Conservation (phyloP, 2,113 vertebrate species). For the Prolemur simus region DNA sequence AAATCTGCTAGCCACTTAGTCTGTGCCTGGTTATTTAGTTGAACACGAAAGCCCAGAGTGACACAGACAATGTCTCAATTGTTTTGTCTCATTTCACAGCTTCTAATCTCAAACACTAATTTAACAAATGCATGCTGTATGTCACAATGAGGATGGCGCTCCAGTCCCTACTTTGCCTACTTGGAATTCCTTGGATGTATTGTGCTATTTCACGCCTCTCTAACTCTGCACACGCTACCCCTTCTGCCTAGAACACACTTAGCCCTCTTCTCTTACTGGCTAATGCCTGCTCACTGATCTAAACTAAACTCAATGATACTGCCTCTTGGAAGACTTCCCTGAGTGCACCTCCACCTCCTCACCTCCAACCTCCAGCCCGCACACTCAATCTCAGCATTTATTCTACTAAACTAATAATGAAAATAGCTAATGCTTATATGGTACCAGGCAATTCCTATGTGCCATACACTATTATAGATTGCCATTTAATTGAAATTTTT, state of each 20-base stretch:
- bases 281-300: conserved; percentile 69
- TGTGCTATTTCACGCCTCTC: conserved; percentile 79
- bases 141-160: conserved; percentile 54
- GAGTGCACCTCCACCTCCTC: conserved; percentile 62
- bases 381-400: neutral
- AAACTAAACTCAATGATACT: conserved; percentile 59
- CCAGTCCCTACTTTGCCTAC: conserved; percentile 38
- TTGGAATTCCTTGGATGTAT: conserved; percentile 71
- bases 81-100: conserved; percentile 43
- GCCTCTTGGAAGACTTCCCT: conserved; percentile 75
- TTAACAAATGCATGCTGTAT: conserved; percentile 33
- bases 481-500: neutral
- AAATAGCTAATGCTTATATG: conserved; percentile 4
- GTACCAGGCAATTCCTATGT: neutral
- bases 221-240: conserved; percentile 78
- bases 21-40: neutral
- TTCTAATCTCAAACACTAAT: conserved; percentile 26
- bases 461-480: neutral
- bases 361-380: conserved; percentile 28
- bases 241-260: conserved; percentile 75
- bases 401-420: neutral
- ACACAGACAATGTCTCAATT: neutral
- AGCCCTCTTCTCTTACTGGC: conserved; percentile 74
- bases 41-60: conserved; percentile 17
- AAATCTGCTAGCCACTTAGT: neutral